Evolutionary conservation across 2,797 vertebrate species (phyloP).

Genomic region (Pseudomugil gertrudae): DNA sequence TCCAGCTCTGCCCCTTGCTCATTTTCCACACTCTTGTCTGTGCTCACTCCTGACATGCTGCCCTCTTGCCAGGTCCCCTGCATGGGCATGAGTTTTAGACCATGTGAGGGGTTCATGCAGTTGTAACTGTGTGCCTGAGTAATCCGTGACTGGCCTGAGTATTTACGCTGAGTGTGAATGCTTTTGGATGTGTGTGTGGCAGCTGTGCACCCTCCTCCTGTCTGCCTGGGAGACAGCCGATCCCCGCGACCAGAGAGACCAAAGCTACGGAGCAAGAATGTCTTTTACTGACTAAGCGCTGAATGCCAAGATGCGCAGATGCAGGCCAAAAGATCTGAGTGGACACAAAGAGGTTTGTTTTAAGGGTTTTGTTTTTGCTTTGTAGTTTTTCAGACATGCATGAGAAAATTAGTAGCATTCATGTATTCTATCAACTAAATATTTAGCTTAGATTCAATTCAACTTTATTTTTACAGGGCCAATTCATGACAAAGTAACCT

Average conservation of each 20-base stretch:
- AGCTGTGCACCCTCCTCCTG: conserved; percentile 69
- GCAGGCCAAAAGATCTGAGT: conserved; percentile 19
- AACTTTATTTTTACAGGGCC: neutral
- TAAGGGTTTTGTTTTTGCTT: neutral
- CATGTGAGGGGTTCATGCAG: conserved; percentile 33
- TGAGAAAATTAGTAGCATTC: neutral
- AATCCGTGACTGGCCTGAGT: conserved; percentile 34
- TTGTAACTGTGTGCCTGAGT: conserved; percentile 42
- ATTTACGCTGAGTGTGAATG: conserved; percentile 23
- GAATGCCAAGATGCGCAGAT: conserved; percentile 56
- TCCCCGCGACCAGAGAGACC: conserved; percentile 81
- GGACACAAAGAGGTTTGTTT: neutral
- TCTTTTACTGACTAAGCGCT: conserved; percentile 71
- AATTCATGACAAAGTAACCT: neutral
- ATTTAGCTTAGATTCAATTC: neutral
- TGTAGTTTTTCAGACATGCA: neutral
- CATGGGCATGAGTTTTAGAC: conserved; percentile 59
- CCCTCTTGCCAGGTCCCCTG: conserved; percentile 74
- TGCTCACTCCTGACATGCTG: conserved; percentile 76
- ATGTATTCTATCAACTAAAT: neutral
- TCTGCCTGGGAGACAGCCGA: conserved; percentile 54
- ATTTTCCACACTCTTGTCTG: conserved; percentile 46
- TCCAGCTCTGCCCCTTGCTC: conserved; percentile 69
- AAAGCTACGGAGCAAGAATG: conserved; percentile 81
- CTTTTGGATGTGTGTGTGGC: conserved; percentile 50